Percentiles rank a stretch among this genome's conserved stretches.
These are phyloP conservation scores for Stramonita haemastoma DNA, from an alignment of 2,888 invertebrate species.

Conservation along the genomic window DNA sequence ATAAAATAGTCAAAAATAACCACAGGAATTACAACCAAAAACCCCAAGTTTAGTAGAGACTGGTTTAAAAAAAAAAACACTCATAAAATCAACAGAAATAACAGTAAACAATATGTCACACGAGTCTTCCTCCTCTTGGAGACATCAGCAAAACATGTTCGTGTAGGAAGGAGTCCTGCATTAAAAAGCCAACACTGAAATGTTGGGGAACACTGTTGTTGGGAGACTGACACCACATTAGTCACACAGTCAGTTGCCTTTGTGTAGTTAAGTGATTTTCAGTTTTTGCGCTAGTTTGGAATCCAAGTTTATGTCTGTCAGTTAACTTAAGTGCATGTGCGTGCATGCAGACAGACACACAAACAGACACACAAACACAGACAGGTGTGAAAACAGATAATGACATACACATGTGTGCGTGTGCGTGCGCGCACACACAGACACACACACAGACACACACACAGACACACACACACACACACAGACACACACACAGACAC, in stretches of 20 bases:
- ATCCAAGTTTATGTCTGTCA: not conserved
- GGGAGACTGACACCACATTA: not conserved
- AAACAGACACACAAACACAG: not conserved
- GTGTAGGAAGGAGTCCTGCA: no score
- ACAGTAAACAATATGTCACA: no score
- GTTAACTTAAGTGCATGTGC: not conserved
- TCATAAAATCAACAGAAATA: no score
- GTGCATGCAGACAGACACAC: not conserved
- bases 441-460: not conserved
- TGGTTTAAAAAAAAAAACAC: no score
- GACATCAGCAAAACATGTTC: no score
- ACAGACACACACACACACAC: not conserved
- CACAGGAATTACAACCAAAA: no score
- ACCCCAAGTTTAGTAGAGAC: no score
- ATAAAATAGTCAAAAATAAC: no score
- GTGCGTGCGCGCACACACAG: not conserved
- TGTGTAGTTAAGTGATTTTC: not conserved
- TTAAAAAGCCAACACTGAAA: no score
- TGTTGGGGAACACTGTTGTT: no score
- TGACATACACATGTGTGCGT: no score
- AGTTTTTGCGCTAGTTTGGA: conserved; percentile 22
- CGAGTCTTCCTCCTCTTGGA: no score
- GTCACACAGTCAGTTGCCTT: not conserved
- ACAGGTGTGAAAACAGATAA: not conserved
- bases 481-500: not conserved